Evolutionary conservation across 1,140 invertebrate genomes (phyloP), one percentile per base, ranked within the genome.

Genomic region (Macrobrachium rosenbergii): DNA sequence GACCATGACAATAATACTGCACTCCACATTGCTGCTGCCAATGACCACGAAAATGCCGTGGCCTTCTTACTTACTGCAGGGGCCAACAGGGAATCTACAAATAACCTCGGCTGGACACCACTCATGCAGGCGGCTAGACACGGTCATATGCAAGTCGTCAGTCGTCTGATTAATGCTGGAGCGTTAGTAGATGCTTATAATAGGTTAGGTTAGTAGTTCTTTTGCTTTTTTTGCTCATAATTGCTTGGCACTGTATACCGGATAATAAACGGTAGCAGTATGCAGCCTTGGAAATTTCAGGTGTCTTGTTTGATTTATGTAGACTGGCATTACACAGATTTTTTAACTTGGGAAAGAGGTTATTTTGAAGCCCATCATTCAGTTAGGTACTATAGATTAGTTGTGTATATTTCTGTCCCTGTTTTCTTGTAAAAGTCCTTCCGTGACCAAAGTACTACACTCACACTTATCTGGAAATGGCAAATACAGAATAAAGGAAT

Each of bases 1-100:
- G 85, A 87, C 69, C 78, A 87, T 45, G 85, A 87, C 69, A 87
- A 87, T 60, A 87, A 87, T 69, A 87, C 85, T 63, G 85, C 85
- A 14, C 72, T 87, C 37, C 85, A 87, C 78, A 87, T 87, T 75
- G 85, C 85, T 52, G 69, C 78, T 37, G 85, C 85, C 16, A 87
- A 87, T 62, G 85, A 87, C 78, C 85, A 87, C 19, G 85, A 81
- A 67, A 43, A n/a, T 5, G 17, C 81, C 10, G 85, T 87, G 37
- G 67, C 85, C 58, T 63, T 76, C 59, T 79, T 87, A 0, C 19
- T 87, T 14, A 28, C 58, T 7, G 14, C 28, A 17, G 59, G 62
- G 19, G 67, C 85, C 58, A 75, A 82, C 75, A 17, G 59, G 37
- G 85, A 87, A 45, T 60, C 78, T 5, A 43, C 77, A 37, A 87